These are phyloP conservation scores for Agrotis ipsilon DNA, from an alignment of 2,888 invertebrate genomes.

Conservation along the genomic window DNA sequence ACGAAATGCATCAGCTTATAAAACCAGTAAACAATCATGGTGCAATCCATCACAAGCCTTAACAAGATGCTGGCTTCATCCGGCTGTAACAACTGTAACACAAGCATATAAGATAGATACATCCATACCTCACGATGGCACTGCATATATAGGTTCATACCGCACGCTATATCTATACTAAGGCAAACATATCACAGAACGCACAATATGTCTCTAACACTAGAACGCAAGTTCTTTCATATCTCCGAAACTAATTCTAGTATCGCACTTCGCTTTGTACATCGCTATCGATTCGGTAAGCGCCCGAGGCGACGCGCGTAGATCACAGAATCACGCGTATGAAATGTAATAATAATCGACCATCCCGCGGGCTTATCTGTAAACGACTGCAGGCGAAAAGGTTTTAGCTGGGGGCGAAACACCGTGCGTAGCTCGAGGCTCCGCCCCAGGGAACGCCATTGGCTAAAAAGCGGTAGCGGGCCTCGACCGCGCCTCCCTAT, in stretches of 20 bases:
- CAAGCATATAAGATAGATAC: slow-evolving; percentile 67
- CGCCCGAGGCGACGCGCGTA: slow-evolving; percentile 84
- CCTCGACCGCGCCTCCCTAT: slow-evolving; percentile 81
- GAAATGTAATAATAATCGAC: slow-evolving; percentile 90
- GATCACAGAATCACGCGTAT: slow-evolving; percentile 87
- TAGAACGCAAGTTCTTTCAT: slow-evolving; percentile 73
- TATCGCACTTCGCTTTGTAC: slow-evolving; percentile 78
- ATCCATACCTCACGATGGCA: slow-evolving; percentile 90
- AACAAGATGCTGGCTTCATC: slow-evolving; percentile 26
- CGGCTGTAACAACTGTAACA: slow-evolving; percentile 34
- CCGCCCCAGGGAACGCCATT: slow-evolving; percentile 88
- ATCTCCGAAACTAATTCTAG: slow-evolving; percentile 69
- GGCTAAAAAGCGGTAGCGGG: slow-evolving; percentile 84
- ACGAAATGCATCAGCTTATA: slow-evolving; percentile 10
- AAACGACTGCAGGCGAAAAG: slow-evolving; percentile 91
- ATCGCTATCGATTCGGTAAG: slow-evolving; percentile 84
- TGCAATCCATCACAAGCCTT: slow-evolving; percentile 41
- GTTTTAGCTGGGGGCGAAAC: slow-evolving; percentile 91
- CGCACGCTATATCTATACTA: slow-evolving; percentile 84
- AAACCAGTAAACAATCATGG: slow-evolving; percentile 34
- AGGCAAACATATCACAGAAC: slow-evolving; percentile 90
- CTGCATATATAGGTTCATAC: slow-evolving; percentile 90
- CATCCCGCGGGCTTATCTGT: slow-evolving; percentile 91
- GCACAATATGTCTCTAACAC: slow-evolving; percentile 77
- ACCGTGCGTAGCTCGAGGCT: slow-evolving; percentile 86